Conservation (phyloP, 2,888 invertebrate genomes). For the Coleophora flavipennella region DNA sequence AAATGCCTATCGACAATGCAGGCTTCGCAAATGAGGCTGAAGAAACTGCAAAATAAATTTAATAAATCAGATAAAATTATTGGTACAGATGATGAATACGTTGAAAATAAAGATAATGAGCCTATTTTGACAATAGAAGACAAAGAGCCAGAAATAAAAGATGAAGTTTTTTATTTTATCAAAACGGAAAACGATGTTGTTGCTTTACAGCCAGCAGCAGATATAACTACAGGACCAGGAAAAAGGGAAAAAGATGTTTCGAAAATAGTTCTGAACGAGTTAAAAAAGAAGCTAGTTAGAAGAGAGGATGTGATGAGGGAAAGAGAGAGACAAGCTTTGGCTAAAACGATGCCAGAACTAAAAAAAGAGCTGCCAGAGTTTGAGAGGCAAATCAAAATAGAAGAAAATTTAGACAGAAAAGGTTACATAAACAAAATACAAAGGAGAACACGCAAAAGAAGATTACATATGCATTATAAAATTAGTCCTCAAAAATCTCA, state of each 20-base stretch:
- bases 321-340: constrained; percentile 58
- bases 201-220: constrained; percentile 26
- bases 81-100: constrained; percentile 15
- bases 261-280: constrained; percentile 50
- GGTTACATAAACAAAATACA: constrained; percentile 45
- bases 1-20: constrained; percentile 48
- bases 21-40: constrained; percentile 47
- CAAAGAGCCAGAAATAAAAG: constrained; percentile 43
- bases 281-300: constrained; percentile 56
- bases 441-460: constrained; percentile 18
- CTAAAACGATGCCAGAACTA: constrained; percentile 59
- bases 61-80: constrained; percentile 13
- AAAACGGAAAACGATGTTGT: constrained; percentile 51
- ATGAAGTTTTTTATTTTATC: constrained; percentile 63
- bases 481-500: constrained; percentile 15
- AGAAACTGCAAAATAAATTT: constrained; percentile 45
- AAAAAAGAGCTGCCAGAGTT: constrained; percentile 52
- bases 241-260: constrained; percentile 49
- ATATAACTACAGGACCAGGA: constrained; percentile 50
- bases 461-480: constrained; percentile 23
- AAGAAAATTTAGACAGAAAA: constrained; percentile 35
- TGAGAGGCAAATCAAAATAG: constrained; percentile 51
- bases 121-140: constrained; percentile 47
- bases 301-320: constrained; percentile 64
- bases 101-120: constrained; percentile 24